Base-by-base conservation (phyloP, 2,113 vertebrate genomes). In the Megalops atlanticus region DNA sequence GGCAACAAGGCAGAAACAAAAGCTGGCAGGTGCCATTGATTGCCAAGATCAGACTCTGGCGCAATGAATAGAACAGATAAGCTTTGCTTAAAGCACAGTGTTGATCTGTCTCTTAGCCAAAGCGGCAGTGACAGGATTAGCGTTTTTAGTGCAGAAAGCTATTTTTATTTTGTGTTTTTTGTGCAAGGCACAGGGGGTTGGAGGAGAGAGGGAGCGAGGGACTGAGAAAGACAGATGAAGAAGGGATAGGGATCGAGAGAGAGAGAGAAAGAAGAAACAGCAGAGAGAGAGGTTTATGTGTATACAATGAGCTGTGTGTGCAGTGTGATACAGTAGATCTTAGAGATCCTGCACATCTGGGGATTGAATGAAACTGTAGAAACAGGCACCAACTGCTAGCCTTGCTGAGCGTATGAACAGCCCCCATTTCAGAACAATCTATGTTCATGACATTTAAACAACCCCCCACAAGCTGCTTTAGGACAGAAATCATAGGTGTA, bases 1-100 rank as follows among this genome's bases (percentile, higher is more conserved):
- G 69, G 68, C 84, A 85, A 80, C 80, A 74, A 85, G 85, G 84
- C 80, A 15, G 77, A 79, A 87, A 81, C 81, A 80, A 83, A 83
- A 11, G 54, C 52, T 79, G 39, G 72, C 74, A 79, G 84, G 79
- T 77, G 74, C 38, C 79, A 86, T 76, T 82, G 85, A 85, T 84
- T 78, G 77, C 47, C 12, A 49, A 79, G 52, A 82, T 83, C 79
- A 74, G 68, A 75, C 73, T 38, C 72, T 47, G 38, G 47, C 45
- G 79, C 58, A 33, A 43, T n/a, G 69, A 27, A 78, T 47, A 70
- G 76, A 86, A 43, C 68, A 69, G 84, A 79, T 80, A 78, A 83
- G 80, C 75, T 80, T 83, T 54, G 35, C 79, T 79, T 70, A 77
- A 76, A 85, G 76, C 75, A 70, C 54, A 41, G 45, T 54, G 74